Base-by-base conservation (phyloP, 2,797 vertebrate species). In the Xerus rutilus region DNA sequence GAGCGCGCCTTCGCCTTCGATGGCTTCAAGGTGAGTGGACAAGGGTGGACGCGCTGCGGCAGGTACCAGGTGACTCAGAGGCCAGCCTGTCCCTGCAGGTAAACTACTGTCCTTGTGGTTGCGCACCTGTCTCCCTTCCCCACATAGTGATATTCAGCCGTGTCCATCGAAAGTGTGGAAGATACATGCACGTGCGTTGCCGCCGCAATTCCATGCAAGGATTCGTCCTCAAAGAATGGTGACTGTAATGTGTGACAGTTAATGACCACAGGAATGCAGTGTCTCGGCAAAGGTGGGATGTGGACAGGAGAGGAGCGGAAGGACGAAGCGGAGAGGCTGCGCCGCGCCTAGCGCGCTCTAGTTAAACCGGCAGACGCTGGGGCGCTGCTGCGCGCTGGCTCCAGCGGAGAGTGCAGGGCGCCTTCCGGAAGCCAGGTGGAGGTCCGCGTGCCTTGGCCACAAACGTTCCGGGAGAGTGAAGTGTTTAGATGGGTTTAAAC, bases 1-100 rank as follows among this genome's bases (percentile, higher is more conserved):
- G 99, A 99, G 82, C 99, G 99, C 89, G 99, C 99, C 95, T 99
- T 99, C 97, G 99, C 99, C 79, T 99, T 99, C 86, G 99, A 99
- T 82, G 99, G 99, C 82, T 99, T 99, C 97, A 99, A 99, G 99
- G 99, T 99, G 96, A 98, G 98, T 96, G 14, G 15, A 30, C 43
- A 43, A 10, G 9, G n/a, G n/a, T 94, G 14, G 23, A 21, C 17
- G 45, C 35, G 45, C 21, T 18, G 30, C 43, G 76, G 52, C 23
- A 7, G 20, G 54, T 20, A 20, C 7, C 54, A 57, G 54, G 54
- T 57, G 18, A 57, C 7, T 57, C 20, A 21, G 54, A 11, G 59
- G 23, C 57, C 57, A 25, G 57, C 57, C 21, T 59, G 21, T 25
- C 57, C 57, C 3, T 15, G 9, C 7, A 6, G 43, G 23, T 32